Evolutionary conservation across 1,140 invertebrate species (phyloP).

Genomic region (Drosophila suzukii): DNA sequence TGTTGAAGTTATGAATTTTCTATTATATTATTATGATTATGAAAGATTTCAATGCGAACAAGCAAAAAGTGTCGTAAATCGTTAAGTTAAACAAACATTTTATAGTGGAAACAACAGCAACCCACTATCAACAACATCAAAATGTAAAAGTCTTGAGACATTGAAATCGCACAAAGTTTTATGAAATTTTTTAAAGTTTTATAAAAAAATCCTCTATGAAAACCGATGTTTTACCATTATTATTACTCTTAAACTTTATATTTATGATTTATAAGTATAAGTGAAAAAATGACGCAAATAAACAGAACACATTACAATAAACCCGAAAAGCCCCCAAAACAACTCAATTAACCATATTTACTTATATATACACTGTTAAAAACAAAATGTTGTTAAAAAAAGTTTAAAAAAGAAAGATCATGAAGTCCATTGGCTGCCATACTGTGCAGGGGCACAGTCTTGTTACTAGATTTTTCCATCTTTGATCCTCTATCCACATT

Average conservation of each 20-base stretch:
- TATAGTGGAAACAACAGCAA: constrained; percentile 17
- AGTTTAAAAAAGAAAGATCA: background rate
- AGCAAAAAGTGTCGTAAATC: constrained; percentile 61
- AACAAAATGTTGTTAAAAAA: constrained; percentile 20
- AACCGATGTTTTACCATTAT: constrained; percentile 69
- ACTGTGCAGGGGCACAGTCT: constrained; percentile 40
- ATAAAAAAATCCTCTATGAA: constrained; percentile 59
- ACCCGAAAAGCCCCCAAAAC: constrained; percentile 40
- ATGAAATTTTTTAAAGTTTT: constrained; percentile 72
- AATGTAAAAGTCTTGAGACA: constrained; percentile 17
- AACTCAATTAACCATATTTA: constrained; percentile 34
- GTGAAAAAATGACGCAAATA: constrained; percentile 77
- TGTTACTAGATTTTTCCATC: constrained; percentile 15
- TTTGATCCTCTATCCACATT: constrained; percentile 1
- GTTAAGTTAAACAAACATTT: constrained; percentile 25
- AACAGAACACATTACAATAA: constrained; percentile 71
- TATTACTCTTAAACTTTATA: constrained; percentile 78
- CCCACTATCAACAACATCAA: constrained; percentile 35
- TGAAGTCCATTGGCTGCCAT: constrained; percentile 23
- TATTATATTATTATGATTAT: constrained; percentile 59
- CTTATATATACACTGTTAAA: constrained; percentile 35
- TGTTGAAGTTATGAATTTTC: constrained; percentile 75
- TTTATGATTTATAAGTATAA: constrained; percentile 80
- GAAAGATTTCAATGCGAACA: constrained; percentile 59
- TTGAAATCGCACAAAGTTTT: constrained; percentile 62